Conservation (phyloP, 2,888 invertebrate species). For the Didymodactylos carnosus region DNA sequence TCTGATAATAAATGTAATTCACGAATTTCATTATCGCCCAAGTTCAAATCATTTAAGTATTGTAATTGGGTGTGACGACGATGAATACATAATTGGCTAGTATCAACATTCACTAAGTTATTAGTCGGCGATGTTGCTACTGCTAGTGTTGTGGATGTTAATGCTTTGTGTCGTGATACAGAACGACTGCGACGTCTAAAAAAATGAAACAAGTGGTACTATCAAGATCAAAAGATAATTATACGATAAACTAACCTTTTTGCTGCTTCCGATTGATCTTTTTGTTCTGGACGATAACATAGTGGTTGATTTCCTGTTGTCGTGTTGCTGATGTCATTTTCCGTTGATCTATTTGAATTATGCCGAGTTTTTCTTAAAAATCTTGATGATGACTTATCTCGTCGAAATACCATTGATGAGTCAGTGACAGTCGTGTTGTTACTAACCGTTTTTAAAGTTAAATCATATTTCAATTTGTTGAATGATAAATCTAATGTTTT, state of each 20-base stretch:
- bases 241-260: too few relatives aligned
- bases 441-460: slow-evolving; percentile 15
- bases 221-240: too few relatives aligned
- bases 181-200: not conserved
- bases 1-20: slow-evolving; percentile 39
- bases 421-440: slow-evolving; percentile 18
- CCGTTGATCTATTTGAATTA: slow-evolving; percentile 22
- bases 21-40: slow-evolving; percentile 62
- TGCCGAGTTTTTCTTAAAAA: slow-evolving; percentile 60
- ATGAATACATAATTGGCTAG: slow-evolving; percentile 20
- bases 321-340: too few relatives aligned
- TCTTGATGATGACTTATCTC: slow-evolving; percentile 60
- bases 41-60: slow-evolving; percentile 53
- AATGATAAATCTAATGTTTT: slow-evolving; percentile 72
- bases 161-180: not conserved
- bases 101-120: not conserved
- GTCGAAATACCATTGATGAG: slow-evolving; percentile 50
- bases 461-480: too few relatives aligned
- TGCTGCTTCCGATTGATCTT: not conserved
- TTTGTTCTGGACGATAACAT: not conserved
- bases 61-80: slow-evolving; percentile 52
- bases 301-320: too few relatives aligned
- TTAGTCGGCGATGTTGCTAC: not conserved
- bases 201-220: too few relatives aligned
- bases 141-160: not conserved